Percentiles rank a stretch among this genome's conserved stretches.
Conservation (phyloP, 2,113 vertebrate genomes). For the Accipiter virgatus region DNA sequence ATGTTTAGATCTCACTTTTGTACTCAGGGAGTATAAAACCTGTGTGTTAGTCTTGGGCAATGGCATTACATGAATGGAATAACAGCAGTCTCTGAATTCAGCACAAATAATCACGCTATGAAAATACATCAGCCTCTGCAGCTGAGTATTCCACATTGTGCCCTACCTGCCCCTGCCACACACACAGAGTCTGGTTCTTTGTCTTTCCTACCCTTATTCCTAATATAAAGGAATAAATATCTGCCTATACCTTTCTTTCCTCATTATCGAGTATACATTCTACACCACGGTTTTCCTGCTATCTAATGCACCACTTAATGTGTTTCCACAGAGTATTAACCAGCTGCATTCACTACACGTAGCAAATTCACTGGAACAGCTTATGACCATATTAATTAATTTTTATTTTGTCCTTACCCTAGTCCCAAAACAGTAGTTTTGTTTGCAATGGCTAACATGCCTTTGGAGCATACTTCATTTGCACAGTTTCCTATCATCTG, state of each 20-base stretch:
- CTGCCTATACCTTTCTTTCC: neutral
- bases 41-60: neutral
- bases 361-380: neutral
- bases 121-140: neutral
- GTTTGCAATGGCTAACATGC: neutral
- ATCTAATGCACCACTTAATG: neutral
- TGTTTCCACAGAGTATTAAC: neutral
- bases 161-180: neutral
- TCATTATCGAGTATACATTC: neutral
- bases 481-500: neutral
- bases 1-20: neutral
- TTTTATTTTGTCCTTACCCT: neutral
- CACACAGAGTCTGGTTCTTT: neutral
- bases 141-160: neutral
- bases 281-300: neutral
- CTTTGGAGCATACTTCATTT: neutral
- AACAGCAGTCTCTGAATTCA: neutral
- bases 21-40: neutral
- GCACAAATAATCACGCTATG: fast-evolving
- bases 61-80: neutral
- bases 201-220: neutral
- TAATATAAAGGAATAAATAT: neutral
- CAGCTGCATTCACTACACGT: neutral
- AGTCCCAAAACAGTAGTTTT: neutral
- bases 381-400: neutral